Evolutionary conservation across 2,113 vertebrate genomes (phyloP).

Genomic region (Zingel zingel): DNA sequence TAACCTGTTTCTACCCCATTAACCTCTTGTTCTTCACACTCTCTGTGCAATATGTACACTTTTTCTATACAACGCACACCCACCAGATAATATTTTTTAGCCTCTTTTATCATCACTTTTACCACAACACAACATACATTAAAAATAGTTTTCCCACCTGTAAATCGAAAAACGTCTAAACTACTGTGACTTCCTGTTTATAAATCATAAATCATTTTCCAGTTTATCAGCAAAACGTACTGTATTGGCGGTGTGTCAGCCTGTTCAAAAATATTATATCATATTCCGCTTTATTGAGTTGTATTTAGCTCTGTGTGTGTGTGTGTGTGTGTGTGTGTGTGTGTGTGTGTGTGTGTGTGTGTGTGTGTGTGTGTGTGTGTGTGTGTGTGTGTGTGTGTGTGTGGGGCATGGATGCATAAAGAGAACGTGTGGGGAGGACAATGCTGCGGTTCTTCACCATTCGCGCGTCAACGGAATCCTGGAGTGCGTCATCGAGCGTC

Average conservation of each 20-base stretch:
- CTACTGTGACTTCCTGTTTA: constrained; percentile 41
- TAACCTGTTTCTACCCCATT: neutral
- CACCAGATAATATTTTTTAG: neutral
- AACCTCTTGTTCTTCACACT: neutral
- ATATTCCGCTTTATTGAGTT: constrained; percentile 12
- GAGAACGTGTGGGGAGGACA: constrained; percentile 31
- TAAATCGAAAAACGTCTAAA: constrained; percentile 13
- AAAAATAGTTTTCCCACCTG: neutral
- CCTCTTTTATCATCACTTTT: neutral
- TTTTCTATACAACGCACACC: neutral
- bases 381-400: constrained; percentile 15
- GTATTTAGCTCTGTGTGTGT: neutral
- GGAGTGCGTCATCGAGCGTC: constrained; percentile 90
- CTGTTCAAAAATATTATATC: neutral
- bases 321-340: constrained; percentile 8
- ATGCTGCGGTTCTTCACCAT: constrained; percentile 63
- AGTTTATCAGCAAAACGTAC: neutral
- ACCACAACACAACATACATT: neutral
- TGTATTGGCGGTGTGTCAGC: neutral
- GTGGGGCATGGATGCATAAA: neutral
- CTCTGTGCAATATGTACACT: neutral
- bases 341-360: neutral
- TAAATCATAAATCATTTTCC: constrained; percentile 30
- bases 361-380: neutral
- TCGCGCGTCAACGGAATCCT: constrained; percentile 97